A percentile compares a stretch with the other conserved stretches of the same genome.
phyloP scores from a whole-genome alignment of 2,113 vertebrate species.

The Ursus arctos region DNA sequence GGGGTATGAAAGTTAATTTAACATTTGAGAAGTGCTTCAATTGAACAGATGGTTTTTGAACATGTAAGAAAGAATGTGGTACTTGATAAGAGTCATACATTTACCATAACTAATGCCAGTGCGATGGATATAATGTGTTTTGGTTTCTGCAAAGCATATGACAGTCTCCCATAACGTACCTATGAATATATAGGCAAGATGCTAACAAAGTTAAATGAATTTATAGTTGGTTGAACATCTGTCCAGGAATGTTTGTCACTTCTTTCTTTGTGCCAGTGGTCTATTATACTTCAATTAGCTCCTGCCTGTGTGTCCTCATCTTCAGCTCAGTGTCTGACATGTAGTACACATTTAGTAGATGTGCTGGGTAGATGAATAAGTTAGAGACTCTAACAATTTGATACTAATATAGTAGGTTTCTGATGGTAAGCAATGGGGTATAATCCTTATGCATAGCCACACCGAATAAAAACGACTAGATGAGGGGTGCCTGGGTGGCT shows the following conservation, averaged over 20 bases:
- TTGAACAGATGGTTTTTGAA: not conserved
- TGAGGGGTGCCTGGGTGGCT: not conserved
- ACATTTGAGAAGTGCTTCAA: not conserved
- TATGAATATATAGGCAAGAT: not conserved
- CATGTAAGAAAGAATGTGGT: not conserved
- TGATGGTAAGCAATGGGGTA: not conserved
- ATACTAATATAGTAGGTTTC: not conserved
- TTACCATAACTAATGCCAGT: not conserved
- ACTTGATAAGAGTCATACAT: not conserved
- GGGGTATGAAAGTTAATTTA: not conserved
- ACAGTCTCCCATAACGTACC: not conserved
- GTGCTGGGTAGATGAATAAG: not conserved
- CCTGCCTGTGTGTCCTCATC: not conserved
- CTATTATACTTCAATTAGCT: not conserved
- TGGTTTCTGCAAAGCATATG: not conserved
- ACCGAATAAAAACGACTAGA: not conserved
- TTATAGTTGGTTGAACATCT: not conserved
- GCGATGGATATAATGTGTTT: not conserved
- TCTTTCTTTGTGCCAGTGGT: not conserved
- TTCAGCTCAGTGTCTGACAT: not conserved
- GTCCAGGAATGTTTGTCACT: not conserved
- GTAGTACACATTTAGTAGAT: not conserved
- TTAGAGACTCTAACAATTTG: not conserved
- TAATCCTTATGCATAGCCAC: not conserved
- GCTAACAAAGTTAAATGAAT: not conserved